These are phyloP conservation scores for Dicroscelio sp. DNA, from an alignment of 2,888 invertebrate species.

Conservation along the genomic window DNA sequence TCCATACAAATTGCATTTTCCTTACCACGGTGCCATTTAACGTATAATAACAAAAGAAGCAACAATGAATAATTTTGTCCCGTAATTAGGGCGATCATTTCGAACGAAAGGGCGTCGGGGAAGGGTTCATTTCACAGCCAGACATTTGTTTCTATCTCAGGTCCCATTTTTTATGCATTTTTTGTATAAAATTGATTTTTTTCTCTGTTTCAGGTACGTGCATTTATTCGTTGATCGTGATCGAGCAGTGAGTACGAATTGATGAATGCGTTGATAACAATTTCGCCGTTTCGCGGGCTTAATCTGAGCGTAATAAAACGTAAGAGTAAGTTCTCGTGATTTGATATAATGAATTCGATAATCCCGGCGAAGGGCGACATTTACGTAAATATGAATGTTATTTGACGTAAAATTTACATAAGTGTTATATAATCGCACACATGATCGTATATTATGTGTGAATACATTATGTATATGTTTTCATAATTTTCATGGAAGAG, in stretches of 20 bases:
- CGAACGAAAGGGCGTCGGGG: background rate
- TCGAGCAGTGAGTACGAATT: slow-evolving; percentile 29
- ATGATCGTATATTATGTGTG: slow-evolving; percentile 53
- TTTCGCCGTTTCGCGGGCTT: no score
- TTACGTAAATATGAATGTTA: slow-evolving; percentile 46
- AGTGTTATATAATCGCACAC: slow-evolving; percentile 55
- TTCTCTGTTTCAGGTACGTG: slow-evolving; percentile 47
- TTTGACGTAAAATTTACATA: slow-evolving; percentile 66
- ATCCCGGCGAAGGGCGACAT: slow-evolving; percentile 34
- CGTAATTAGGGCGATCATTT: slow-evolving; percentile 54
- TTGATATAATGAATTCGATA: slow-evolving; percentile 45
- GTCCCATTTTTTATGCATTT: no score
- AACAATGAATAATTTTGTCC: slow-evolving; percentile 65
- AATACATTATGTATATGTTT: slow-evolving; percentile 51
- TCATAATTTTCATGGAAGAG: slow-evolving; percentile 31
- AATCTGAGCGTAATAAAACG: background rate
- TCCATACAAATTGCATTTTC: slow-evolving; percentile 79
- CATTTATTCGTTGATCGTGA: background rate
- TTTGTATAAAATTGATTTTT: no score
- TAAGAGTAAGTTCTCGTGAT: slow-evolving; percentile 17
- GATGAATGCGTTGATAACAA: background rate
- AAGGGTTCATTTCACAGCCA: slow-evolving; percentile 7
- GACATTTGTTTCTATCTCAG: background rate
- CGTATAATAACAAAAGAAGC: slow-evolving; percentile 74
- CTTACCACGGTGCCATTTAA: slow-evolving; percentile 66